Percentiles rank a stretch among this genome's conserved stretches.
Conservation (phyloP, 2,888 invertebrate species). For the Subacronicta megacephala region DNA sequence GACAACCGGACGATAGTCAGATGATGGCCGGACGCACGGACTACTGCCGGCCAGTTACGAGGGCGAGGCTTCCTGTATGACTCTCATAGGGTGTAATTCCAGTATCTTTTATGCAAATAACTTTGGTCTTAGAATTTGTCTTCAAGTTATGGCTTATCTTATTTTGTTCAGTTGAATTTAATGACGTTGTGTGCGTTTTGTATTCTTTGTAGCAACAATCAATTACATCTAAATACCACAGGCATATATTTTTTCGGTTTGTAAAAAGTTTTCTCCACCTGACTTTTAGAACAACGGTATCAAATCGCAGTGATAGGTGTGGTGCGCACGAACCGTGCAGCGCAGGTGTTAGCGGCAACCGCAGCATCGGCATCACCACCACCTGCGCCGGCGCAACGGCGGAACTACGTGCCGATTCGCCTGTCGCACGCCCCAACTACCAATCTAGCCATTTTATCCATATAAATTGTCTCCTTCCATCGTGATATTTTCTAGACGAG, state of each 20-base stretch:
- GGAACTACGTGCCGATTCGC: conserved; percentile 84
- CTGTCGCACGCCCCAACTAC: conserved; percentile 61
- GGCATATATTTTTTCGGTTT: too few species aligned
- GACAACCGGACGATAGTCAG: too few species aligned
- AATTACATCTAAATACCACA: too few species aligned
- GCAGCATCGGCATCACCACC: conserved; percentile 72
- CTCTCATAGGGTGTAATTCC: conserved; percentile 56
- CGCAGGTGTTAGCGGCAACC: conserved; percentile 73
- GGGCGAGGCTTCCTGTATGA: conserved; percentile 76
- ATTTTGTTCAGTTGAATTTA: conserved; percentile 2
- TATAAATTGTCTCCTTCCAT: conserved; percentile 5
- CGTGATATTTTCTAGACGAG: not conserved
- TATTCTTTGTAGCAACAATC: not conserved
- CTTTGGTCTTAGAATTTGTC: conserved; percentile 50
- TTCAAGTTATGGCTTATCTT: conserved; percentile 18
- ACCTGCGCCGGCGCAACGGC: conserved; percentile 73
- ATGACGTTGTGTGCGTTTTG: not conserved
- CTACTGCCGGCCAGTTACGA: conserved; percentile 75
- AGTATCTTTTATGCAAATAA: conserved; percentile 64
- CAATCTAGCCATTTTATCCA: conserved; percentile 9
- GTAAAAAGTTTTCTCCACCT: not conserved
- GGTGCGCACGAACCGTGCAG: conserved; percentile 62
- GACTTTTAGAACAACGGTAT: conserved; percentile 28
- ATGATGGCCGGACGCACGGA: conserved; percentile 73
- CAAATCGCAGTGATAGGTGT: conserved; percentile 51